phyloP scores from a whole-genome alignment of 2,888 invertebrate genomes.

The Megalurothrips usitatus region DNA sequence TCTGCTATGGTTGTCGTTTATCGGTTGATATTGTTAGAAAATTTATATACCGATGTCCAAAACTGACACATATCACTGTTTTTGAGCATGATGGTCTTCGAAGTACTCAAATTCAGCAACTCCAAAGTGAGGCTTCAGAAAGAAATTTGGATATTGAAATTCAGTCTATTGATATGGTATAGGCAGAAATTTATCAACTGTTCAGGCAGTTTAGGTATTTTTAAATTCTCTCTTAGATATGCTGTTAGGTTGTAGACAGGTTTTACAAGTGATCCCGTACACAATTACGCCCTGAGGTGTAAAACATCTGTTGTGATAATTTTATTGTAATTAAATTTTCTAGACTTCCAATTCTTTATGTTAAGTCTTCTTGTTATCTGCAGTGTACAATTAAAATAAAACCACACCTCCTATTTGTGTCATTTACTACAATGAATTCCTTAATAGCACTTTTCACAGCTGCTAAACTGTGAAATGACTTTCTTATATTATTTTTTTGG shows the following conservation, averaged over 20 bases:
- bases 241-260: no score
- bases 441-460: background rate
- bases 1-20: conserved; percentile 29
- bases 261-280: background rate
- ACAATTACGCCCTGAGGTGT: background rate
- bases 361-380: background rate
- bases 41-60: conserved; percentile 35
- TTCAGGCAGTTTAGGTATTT: background rate
- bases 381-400: background rate
- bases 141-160: conserved; percentile 36
- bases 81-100: conserved; percentile 29
- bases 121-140: conserved; percentile 33
- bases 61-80: conserved; percentile 34
- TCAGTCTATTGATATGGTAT: background rate
- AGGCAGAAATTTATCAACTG: background rate
- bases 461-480: background rate
- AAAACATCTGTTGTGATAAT: background rate
- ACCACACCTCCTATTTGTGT: background rate
- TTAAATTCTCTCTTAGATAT: no score
- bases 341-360: background rate
- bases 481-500: background rate
- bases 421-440: background rate
- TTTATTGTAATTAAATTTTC: background rate
- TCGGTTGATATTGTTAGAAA: conserved; percentile 31
- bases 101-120: conserved; percentile 32